Evolutionary conservation across 1,140 invertebrate species (phyloP), one percentile per base, ranked within the genome.

Genomic region (Drosophila paulistorum): DNA sequence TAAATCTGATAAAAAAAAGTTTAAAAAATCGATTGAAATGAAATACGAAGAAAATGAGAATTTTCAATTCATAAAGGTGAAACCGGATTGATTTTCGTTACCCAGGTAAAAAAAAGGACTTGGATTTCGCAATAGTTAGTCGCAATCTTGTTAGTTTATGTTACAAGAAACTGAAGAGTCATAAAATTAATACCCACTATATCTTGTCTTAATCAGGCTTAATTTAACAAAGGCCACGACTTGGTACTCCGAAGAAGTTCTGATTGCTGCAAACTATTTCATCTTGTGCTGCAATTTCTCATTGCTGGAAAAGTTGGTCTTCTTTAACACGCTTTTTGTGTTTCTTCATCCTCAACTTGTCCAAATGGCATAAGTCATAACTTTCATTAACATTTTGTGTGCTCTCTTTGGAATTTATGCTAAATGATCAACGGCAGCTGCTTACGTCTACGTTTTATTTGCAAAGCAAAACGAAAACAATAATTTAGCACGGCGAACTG

Each of bases 341-440:
- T 37, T n/a, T 17, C 26, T 14, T n/a, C 10, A 5, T 14, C 35
- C 17, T 51, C 30, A 59, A 42, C 71, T 66, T 55, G 63, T 37
- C 33, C 26, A 59, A 59, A 14, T 59, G 33, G 33, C 57, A 59
- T 37, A 59, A 59, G 57, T 67, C 65, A 71, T 77, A 78, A 69
- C 62, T 70, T 78, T 77, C 82, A 86, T 85, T 86, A 78, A 68
- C 78, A 72, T 64, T 86, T 77, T 51, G 73, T 55, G 66, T 67
- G 66, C 61, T 61, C 54, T 60, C 62, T 59, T 62, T 78, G 71
- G 69, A 81, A 85, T 78, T 85, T 85, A 85, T 85, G 81, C 79
- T 86, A 85, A 85, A 85, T 81, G 74, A 85, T 86, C 82, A 85
- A 72, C 82, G 82, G 79, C 83, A 82, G 83, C 71, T 81, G 72